Conservation (phyloP, 2,797 vertebrate species). For the Spheniscus humboldti region DNA sequence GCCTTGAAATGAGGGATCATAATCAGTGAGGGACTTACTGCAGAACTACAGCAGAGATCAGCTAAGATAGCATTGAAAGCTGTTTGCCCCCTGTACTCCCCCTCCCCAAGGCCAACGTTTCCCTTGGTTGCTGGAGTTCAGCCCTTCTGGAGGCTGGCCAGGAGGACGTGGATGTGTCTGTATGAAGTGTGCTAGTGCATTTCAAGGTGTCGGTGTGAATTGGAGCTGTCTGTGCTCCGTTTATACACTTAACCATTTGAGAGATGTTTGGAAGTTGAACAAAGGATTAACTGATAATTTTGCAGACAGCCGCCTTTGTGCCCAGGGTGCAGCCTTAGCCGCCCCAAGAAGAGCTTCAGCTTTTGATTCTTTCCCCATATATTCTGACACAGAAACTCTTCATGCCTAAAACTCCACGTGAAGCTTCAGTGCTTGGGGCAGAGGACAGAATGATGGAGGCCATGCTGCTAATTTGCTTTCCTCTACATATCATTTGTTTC, state of each 20-base stretch:
- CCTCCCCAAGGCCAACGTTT: background rate
- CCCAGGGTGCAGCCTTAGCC: background rate
- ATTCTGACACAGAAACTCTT: background rate
- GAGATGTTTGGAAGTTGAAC: conserved; percentile 45
- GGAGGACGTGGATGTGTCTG: background rate
- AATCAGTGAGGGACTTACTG: background rate
- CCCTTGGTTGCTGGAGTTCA: background rate
- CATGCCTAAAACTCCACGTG: background rate
- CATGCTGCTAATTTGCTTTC: background rate
- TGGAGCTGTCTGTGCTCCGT: background rate
- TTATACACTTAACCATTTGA: background rate
- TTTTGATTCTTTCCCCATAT: background rate
- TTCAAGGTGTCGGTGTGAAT: background rate
- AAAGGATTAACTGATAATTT: conserved; percentile 49
- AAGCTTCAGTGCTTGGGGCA: background rate
- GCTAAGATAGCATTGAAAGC: background rate
- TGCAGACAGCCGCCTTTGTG: background rate
- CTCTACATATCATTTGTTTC: background rate
- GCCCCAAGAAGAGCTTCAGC: background rate
- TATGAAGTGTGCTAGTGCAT: background rate
- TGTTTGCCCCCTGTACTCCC: background rate
- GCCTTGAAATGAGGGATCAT: background rate
- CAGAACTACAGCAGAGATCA: background rate
- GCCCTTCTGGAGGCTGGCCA: background rate
- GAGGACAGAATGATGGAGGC: background rate